Evolutionary conservation across 2,797 vertebrate genomes (phyloP).

Genomic region (Pangasius mekongensis): DNA sequence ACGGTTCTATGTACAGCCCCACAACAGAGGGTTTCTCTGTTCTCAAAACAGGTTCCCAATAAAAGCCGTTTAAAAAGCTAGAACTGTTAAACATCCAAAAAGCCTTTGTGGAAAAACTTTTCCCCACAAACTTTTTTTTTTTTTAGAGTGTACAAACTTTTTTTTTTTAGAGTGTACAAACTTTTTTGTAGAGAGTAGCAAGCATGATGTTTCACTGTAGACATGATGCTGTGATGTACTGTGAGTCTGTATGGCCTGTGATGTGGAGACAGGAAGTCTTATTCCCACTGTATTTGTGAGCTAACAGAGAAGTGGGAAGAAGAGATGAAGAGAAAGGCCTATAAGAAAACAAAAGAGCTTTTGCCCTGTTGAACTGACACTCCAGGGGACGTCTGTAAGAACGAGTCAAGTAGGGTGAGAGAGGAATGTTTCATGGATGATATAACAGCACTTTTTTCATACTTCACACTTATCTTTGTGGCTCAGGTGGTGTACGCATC

Average conservation of each 20-base stretch:
- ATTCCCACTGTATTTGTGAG: not conserved
- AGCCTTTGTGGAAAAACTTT: not conserved
- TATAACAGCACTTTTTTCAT: constrained; percentile 69
- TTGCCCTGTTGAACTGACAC: constrained; percentile 42
- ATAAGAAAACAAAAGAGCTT: constrained; percentile 14
- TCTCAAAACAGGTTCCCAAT: not conserved
- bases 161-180: not conserved
- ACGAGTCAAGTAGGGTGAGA: constrained; percentile 17
- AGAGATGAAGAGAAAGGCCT: not conserved
- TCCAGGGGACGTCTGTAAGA: constrained; percentile 32
- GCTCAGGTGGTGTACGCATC: constrained; percentile 74
- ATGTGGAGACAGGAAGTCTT: not conserved
- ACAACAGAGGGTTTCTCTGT: too few species aligned
- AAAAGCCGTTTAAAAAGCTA: not conserved
- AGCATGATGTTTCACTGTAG: not conserved
- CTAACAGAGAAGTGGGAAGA: not conserved
- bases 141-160: not conserved
- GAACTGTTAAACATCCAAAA: not conserved
- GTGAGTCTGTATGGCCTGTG: not conserved
- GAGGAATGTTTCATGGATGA: constrained; percentile 74
- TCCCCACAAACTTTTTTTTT: too few species aligned
- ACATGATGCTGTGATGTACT: not conserved
- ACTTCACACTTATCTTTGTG: constrained; percentile 76
- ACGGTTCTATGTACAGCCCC: not conserved
- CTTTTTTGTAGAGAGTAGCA: too few species aligned